Conservation (phyloP, 2,797 vertebrate genomes). For the Novumbra hubbsi region DNA sequence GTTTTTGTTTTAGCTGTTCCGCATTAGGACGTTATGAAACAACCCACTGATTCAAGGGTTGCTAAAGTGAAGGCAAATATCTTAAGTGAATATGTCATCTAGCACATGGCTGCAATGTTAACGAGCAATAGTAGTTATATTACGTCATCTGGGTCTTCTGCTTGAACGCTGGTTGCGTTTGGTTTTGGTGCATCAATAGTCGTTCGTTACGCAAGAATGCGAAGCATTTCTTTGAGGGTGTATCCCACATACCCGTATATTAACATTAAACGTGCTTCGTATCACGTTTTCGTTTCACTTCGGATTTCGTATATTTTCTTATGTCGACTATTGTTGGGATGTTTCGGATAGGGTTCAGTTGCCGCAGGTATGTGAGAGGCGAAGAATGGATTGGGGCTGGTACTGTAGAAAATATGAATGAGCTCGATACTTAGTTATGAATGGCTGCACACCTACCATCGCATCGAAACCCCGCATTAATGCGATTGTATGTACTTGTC, state of each 20-base stretch:
- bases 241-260: not conserved
- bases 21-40: conserved; percentile 41
- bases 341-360: not conserved
- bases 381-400: not conserved
- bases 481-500: conserved; percentile 35
- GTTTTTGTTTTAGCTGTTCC: conserved; percentile 15
- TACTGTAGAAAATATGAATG: conserved; percentile 39
- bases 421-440: conserved; percentile 19
- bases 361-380: not conserved
- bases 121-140: not conserved
- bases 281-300: not conserved
- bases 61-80: not conserved
- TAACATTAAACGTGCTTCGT: not conserved
- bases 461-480: conserved; percentile 30
- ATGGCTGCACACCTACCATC: conserved; percentile 14
- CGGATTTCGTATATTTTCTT: too few relatives aligned
- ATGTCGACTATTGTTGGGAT: not conserved
- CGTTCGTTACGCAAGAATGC: conserved; percentile 66
- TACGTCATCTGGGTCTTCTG: conserved; percentile 27
- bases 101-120: not conserved
- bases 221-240: conserved; percentile 49
- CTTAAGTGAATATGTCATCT: too few relatives aligned
- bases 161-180: conserved; percentile 15
- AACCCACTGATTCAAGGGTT: not conserved
- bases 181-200: conserved; percentile 47